Evolutionary conservation across 2,888 invertebrate genomes (phyloP).

Genomic region (Epinotia demarniana): DNA sequence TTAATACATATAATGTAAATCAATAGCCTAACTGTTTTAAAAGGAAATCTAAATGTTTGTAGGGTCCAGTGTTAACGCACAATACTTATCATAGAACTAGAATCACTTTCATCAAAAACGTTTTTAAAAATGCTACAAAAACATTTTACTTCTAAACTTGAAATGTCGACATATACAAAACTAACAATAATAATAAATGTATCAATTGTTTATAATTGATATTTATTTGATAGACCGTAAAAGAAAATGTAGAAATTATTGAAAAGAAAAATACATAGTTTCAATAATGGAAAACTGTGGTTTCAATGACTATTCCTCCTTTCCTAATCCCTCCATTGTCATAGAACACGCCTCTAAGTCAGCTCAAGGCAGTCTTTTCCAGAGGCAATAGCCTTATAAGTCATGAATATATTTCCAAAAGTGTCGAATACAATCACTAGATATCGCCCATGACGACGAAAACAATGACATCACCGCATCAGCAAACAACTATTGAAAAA

Average conservation of each 20-base stretch:
- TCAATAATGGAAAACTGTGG: constrained; percentile 73
- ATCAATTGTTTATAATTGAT: constrained; percentile 84
- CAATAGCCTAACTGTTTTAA: constrained; percentile 81
- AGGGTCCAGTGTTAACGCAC: constrained; percentile 85
- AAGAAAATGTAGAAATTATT: constrained; percentile 79
- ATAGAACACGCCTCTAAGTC: background rate
- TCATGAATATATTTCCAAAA: constrained; percentile 3
- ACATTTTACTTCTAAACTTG: constrained; percentile 77
- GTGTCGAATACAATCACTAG: constrained; percentile 16
- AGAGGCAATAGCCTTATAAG: background rate
- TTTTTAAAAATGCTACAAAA: constrained; percentile 73
- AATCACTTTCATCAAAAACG: constrained; percentile 78
- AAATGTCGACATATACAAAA: constrained; percentile 79
- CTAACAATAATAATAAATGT: constrained; percentile 79
- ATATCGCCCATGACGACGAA: constrained; percentile 9
- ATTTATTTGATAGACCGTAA: constrained; percentile 82
- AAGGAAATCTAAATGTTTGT: constrained; percentile 83
- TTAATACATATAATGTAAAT: constrained; percentile 78
- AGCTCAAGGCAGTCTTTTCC: background rate
- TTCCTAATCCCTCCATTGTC: constrained; percentile 22
- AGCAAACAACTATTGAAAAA: constrained; percentile 31
- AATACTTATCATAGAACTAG: constrained; percentile 80
- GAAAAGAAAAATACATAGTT: constrained; percentile 81
- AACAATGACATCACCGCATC: constrained; percentile 34
- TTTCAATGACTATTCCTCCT: constrained; percentile 60